These are phyloP conservation scores for Diabrotica virgifera DNA, from an alignment of 1,140 invertebrate species.

Conservation along the genomic window DNA sequence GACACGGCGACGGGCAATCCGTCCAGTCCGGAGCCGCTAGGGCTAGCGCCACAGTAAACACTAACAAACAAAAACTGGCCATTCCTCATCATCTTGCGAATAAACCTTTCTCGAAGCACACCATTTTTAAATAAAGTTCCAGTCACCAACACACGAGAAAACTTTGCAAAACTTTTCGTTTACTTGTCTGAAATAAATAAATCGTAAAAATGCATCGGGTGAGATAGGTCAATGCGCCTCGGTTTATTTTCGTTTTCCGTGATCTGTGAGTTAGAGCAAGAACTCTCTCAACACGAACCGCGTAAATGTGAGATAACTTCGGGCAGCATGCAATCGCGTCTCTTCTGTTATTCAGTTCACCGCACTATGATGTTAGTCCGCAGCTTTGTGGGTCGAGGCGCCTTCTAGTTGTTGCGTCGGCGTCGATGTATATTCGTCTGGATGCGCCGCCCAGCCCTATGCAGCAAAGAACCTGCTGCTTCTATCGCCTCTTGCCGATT, in stretches of 20 bases:
- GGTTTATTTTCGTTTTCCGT: constrained; percentile 16
- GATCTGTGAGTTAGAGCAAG: constrained; percentile 12
- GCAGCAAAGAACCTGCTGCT: constrained; percentile 41
- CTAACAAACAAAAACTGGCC: constrained; percentile 39
- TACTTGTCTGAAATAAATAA: background rate
- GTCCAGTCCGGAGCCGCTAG: constrained; percentile 71
- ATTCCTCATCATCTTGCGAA: constrained; percentile 36
- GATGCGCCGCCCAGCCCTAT: constrained; percentile 44
- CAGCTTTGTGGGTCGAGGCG: constrained; percentile 47
- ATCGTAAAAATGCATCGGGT: background rate
- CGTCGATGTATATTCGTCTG: constrained; percentile 35
- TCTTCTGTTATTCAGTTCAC: constrained; percentile 38
- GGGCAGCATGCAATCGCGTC: constrained; percentile 25
- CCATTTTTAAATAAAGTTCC: background rate
- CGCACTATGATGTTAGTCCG: constrained; percentile 48
- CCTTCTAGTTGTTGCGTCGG: constrained; percentile 47
- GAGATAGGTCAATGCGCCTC: constrained; percentile 13
- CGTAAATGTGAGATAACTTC: constrained; percentile 4
- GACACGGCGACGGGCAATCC: constrained; percentile 75
- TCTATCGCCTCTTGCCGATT: constrained; percentile 31
- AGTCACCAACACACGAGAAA: background rate
- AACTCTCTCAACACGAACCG: background rate
- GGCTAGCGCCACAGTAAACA: constrained; percentile 45
- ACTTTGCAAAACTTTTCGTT: background rate
- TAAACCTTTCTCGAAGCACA: background rate